These are phyloP conservation scores for Craniophora ligustri DNA, from an alignment of 2,888 invertebrate genomes.

Conservation along the genomic window DNA sequence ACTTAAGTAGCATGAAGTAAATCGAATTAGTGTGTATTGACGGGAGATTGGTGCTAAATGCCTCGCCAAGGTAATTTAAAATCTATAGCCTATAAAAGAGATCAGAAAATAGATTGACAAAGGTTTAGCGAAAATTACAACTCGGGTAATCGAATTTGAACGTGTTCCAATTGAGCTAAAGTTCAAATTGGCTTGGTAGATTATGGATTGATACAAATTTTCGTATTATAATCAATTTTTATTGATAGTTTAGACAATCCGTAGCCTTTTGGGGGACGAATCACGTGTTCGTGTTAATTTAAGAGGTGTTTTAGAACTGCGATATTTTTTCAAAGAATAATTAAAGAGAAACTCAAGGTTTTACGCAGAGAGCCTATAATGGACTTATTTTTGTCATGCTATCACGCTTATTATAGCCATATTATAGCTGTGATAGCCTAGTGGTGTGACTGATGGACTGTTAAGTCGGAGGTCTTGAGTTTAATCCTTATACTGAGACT, in stretches of 20 bases:
- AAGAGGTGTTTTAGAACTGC: neutral
- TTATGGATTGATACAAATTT: constrained; percentile 8
- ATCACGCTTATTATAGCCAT: too few species aligned
- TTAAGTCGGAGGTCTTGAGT: too few species aligned
- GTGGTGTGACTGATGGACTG: too few species aligned
- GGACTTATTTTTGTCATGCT: too few species aligned
- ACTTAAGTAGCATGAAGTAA: constrained; percentile 41
- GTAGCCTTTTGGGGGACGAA: constrained; percentile 32
- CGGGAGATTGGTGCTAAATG: constrained; percentile 13
- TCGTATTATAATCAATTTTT: constrained; percentile 45
- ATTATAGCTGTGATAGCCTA: too few species aligned
- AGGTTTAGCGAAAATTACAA: neutral
- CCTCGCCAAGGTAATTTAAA: neutral
- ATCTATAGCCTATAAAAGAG: rapidly evolving
- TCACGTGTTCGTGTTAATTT: constrained; percentile 24
- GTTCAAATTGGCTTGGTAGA: constrained; percentile 7
- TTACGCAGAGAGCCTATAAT: too few species aligned
- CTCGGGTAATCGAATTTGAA: neutral
- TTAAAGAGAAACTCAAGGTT: too few species aligned
- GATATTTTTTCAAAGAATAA: too few species aligned
- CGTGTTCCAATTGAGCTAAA: neutral
- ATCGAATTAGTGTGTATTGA: constrained; percentile 25
- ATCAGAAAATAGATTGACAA: neutral
- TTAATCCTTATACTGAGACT: too few species aligned
- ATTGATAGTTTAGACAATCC: constrained; percentile 21